phyloP scores from a whole-genome alignment of 2,888 invertebrate genomes.

The Metopia argyrocephala region DNA sequence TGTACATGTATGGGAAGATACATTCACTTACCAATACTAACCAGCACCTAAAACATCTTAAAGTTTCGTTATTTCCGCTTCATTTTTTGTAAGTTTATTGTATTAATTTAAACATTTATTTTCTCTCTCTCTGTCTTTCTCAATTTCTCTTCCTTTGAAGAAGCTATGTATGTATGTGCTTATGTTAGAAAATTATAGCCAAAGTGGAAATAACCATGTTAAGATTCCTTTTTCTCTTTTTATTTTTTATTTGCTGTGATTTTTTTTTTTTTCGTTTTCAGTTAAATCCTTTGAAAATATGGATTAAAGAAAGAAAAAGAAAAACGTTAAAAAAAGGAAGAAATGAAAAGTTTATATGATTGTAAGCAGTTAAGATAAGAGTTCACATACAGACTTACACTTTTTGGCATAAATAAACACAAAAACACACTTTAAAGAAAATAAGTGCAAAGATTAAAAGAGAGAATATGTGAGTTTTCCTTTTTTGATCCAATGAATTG shows the following conservation, averaged over 20 bases:
- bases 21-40: neutral
- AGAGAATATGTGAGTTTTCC: no score
- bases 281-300: constrained; percentile 52
- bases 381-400: neutral
- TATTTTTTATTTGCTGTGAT: no score
- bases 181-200: constrained; percentile 18
- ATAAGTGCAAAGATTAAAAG: neutral
- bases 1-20: neutral
- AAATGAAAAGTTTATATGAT: constrained; percentile 38
- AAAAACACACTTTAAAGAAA: neutral
- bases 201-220: constrained; percentile 41
- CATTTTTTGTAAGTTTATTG: constrained; percentile 62
- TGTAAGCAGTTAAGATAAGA: constrained; percentile 57
- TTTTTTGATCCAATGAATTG: constrained; percentile 36
- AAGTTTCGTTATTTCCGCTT: constrained; percentile 61
- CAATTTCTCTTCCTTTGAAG: neutral
- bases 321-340: neutral
- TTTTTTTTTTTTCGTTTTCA: neutral
- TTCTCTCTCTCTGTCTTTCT: neutral
- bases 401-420: neutral
- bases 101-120: constrained; percentile 44
- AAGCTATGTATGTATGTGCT: neutral
- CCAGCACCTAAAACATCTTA: constrained; percentile 23
- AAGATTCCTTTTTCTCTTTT: constrained; percentile 6
- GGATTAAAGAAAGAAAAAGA: neutral